Evolutionary conservation across 37 sponge, comb jelly and placozoan species (phyloP).

Genomic region (Amphimedon queenslandica): DNA sequence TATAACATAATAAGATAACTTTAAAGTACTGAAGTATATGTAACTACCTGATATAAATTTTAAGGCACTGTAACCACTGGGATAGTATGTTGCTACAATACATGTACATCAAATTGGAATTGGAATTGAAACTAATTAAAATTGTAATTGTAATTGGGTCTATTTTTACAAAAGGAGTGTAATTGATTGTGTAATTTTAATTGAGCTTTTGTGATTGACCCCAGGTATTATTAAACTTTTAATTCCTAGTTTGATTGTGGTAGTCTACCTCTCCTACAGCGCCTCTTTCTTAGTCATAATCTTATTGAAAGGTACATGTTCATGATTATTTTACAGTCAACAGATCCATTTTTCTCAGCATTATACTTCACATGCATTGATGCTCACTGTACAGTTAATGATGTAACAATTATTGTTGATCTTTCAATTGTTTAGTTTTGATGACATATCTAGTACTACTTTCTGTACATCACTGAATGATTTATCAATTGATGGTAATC

Average conservation of each 20-base stretch:
- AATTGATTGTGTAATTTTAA: too few relatives aligned
- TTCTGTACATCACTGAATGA: slow-evolving; percentile 35
- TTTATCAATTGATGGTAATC: slow-evolving; percentile 69
- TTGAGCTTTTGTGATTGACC: too few relatives aligned
- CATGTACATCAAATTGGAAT: too few relatives aligned
- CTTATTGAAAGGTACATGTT: slow-evolving; percentile 60
- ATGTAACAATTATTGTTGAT: background rate
- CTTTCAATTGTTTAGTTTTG: slow-evolving; percentile 39
- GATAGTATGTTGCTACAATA: too few relatives aligned
- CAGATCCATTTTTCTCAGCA: background rate
- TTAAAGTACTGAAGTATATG: too few relatives aligned
- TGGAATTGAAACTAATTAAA: too few relatives aligned
- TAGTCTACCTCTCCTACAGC: slow-evolving; percentile 73
- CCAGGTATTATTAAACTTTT: too few relatives aligned
- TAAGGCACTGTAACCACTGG: too few relatives aligned
- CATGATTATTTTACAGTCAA: background rate
- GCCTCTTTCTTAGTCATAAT: slow-evolving; percentile 91
- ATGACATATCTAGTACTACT: slow-evolving; percentile 42
- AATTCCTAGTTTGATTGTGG: slow-evolving; percentile 69
- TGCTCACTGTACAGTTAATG: background rate
- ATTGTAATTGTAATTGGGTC: too few relatives aligned
- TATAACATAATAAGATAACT: too few relatives aligned
- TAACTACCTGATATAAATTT: too few relatives aligned
- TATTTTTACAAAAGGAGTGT: too few relatives aligned
- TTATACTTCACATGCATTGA: background rate